phyloP scores from a whole-genome alignment of 2,113 vertebrate species.

The Salvelinus namaycush region DNA sequence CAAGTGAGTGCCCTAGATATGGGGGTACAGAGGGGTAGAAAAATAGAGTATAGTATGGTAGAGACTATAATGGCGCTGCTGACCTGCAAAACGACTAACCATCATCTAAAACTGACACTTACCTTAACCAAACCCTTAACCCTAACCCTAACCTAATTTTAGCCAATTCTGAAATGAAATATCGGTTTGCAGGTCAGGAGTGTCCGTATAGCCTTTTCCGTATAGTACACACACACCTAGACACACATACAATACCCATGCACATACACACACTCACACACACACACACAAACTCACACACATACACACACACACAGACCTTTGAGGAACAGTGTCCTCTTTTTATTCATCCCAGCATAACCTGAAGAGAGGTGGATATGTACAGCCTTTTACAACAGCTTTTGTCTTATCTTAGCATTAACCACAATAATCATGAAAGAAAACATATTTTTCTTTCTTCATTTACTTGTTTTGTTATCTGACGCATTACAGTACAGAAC shows the following conservation, averaged over 20 bases:
- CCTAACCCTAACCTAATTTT: too few relatives aligned
- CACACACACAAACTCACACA: constrained; percentile 4
- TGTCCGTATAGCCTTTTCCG: too few relatives aligned
- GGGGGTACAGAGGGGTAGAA: too few relatives aligned
- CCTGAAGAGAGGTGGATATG: constrained; percentile 11
- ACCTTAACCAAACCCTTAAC: too few relatives aligned
- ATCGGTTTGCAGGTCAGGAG: too few relatives aligned
- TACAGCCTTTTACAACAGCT: constrained; percentile 18
- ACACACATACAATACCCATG: constrained; percentile 10
- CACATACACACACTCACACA: constrained; percentile 23
- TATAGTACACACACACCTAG: too few relatives aligned
- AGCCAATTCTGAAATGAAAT: too few relatives aligned
- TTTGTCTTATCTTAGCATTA: constrained; percentile 39
- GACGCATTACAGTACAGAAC: constrained; percentile 37
- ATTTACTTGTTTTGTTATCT: constrained; percentile 36
- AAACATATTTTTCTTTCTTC: constrained; percentile 40
- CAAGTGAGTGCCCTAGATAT: constrained; percentile 60
- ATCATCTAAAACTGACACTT: too few relatives aligned
- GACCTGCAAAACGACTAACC: too few relatives aligned
- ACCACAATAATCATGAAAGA: constrained; percentile 47
- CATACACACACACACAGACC: not conserved
- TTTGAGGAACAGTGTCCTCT: not conserved
- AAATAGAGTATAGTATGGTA: too few relatives aligned
- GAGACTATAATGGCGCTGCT: too few relatives aligned
- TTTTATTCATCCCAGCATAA: not conserved